phyloP scores from a whole-genome alignment of 1,140 invertebrate species.

The Trichogramma pretiosum region DNA sequence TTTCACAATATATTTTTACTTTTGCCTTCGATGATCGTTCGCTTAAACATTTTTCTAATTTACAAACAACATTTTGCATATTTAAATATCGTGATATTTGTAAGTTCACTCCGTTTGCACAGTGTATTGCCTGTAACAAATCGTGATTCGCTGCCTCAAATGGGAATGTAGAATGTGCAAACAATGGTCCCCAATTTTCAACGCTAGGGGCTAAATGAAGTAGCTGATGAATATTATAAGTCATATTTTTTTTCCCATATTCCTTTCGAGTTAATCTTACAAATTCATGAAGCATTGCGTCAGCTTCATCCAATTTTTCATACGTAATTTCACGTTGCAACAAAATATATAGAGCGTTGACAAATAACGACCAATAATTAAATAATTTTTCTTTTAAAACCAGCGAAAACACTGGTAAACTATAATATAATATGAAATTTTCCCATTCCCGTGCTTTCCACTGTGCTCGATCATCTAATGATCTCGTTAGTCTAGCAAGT shows the following conservation, averaged over 20 bases:
- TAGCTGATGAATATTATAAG: not conserved
- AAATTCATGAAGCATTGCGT: not conserved
- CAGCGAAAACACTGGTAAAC: not conserved
- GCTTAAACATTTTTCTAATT: not conserved
- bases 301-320: not conserved
- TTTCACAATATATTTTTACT: no score
- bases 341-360: conserved; percentile 3
- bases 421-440: conserved; percentile 4
- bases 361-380: not conserved
- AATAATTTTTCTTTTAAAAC: not conserved
- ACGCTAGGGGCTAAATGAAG: conserved; percentile 1
- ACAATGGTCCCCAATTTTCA: not conserved
- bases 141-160: conserved; percentile 6
- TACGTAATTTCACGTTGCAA: not conserved
- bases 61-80: not conserved
- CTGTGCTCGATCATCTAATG: not conserved
- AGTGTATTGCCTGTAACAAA: not conserved
- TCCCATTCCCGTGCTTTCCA: conserved; percentile 7
- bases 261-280: not conserved
- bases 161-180: not conserved
- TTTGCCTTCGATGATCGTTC: not conserved
- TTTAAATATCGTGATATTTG: conserved; percentile 1
- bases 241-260: no score
- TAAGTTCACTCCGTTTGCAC: not conserved
- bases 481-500: not conserved